Base-by-base conservation (phyloP, 1,140 invertebrate genomes). In the Solenopsis fugax region DNA sequence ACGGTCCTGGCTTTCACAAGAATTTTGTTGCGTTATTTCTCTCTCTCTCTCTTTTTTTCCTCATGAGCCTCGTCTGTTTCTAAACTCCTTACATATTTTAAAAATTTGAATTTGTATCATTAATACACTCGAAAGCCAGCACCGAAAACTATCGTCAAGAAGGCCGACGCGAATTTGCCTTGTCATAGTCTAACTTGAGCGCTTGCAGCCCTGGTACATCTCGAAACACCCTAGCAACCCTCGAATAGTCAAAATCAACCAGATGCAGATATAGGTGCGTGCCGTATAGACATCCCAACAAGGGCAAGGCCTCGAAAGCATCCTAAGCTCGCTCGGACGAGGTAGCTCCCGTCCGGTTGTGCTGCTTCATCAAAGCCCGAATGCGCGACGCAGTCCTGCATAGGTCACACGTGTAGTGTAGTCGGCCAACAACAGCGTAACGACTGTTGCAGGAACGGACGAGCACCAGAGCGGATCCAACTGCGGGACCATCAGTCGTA, bases 401-500 rank as follows among this genome's bases (percentile, higher is more conserved):
- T 50, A 4, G 24, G 21, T 65, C 48, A 81, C 60, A 24, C 50
- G 7, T 34, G 50, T 37, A n/a, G 50, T 78, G 21, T 29, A 58
- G 62, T 41, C 78, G 69, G 52, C 37, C 65, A 54, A 69, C 37
- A 73, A 64, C 34, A 72, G 60, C 24, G 18, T 89, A 67, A 67
- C 67, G 48, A 60, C 50, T 60, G 24, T 76, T 56, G 52, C 50
- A 73, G 77, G 41, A 84, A 87, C 48, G 77, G 52, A 85, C 78
- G 62, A 85, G 69, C 82, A 73, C 67, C 80, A 29, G 72, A 62
- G 73, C 65, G 37, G 64, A 65, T 75, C 69, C 89, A 75, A 65
- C 69, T 65, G 50, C 13, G 21, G 50, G 62, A 75, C 54, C 80
- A 89, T 94, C 92, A 95, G 92, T 95, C 94, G 84, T 95, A 95